Conservation (phyloP, 2,113 vertebrate species). For the Embiotoca jacksoni region DNA sequence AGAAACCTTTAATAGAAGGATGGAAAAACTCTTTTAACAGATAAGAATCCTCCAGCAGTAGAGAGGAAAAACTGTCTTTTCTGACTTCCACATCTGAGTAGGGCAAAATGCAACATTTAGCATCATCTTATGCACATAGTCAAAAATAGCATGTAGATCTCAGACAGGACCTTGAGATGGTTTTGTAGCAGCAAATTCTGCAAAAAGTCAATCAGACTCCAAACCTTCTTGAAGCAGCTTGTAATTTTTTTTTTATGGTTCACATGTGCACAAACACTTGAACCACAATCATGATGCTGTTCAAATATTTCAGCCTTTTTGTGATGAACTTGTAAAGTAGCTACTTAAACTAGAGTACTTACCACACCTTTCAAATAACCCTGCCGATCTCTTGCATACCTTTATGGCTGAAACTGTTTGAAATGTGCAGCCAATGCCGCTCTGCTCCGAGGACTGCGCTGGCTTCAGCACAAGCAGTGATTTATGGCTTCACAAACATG, state of each 20-base stretch:
- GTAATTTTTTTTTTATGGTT: background rate
- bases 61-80: no score
- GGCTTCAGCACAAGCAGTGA: slow-evolving; percentile 61
- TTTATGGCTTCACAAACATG: slow-evolving; percentile 81
- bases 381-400: slow-evolving; percentile 48
- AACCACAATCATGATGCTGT: background rate
- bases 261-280: background rate
- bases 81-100: no score
- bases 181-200: background rate
- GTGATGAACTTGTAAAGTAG: slow-evolving; percentile 11
- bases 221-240: background rate
- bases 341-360: slow-evolving; percentile 23
- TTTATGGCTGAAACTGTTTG: slow-evolving; percentile 56
- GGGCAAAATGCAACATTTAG: no score
- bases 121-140: no score
- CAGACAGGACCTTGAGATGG: background rate
- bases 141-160: no score
- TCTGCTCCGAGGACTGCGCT: slow-evolving; percentile 32
- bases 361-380: slow-evolving; percentile 46
- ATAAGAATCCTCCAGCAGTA: no score
- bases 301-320: background rate
- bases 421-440: slow-evolving; percentile 49
- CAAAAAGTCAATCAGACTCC: no score
- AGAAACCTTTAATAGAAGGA: no score
- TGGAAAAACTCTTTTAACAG: no score